A percentile compares a stretch with the other conserved stretches of the same genome.
Evolutionary conservation across 2,888 invertebrate species (phyloP).

Genomic region (Leptopterna dolabrata): DNA sequence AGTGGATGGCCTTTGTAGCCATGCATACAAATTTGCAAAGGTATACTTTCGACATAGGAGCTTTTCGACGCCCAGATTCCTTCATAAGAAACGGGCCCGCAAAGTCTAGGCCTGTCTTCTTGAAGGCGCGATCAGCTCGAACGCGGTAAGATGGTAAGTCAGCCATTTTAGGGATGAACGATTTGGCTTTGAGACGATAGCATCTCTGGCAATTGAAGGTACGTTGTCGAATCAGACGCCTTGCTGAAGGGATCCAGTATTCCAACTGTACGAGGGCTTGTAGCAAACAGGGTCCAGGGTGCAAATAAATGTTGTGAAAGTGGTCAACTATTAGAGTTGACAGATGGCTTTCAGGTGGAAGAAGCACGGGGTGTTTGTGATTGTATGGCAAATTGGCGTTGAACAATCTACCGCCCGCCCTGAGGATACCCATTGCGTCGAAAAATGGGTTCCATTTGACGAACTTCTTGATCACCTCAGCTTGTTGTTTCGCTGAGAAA

Average conservation of each 20-base stretch:
- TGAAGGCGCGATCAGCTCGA: no score
- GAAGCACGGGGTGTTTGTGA: conserved; percentile 10
- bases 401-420: no score
- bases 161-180: conserved; percentile 52
- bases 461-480: neutral
- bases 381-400: conserved; percentile 5
- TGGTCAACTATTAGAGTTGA: no score
- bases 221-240: conserved; percentile 25
- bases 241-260: conserved; percentile 42
- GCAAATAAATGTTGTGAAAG: conserved; percentile 27
- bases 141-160: conserved; percentile 51
- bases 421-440: no score
- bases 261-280: conserved; percentile 4
- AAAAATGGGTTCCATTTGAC: neutral
- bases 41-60: conserved; percentile 61
- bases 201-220: conserved; percentile 46
- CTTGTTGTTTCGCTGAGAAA: neutral
- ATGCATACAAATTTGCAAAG: conserved; percentile 64
- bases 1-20: conserved; percentile 63
- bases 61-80: conserved; percentile 59
- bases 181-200: no score
- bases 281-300: conserved; percentile 29
- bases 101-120: conserved; percentile 65
- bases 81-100: no score
- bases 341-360: no score